Base-by-base conservation (phyloP, 2,113 vertebrate species). In the Microcebus tavaratra region DNA sequence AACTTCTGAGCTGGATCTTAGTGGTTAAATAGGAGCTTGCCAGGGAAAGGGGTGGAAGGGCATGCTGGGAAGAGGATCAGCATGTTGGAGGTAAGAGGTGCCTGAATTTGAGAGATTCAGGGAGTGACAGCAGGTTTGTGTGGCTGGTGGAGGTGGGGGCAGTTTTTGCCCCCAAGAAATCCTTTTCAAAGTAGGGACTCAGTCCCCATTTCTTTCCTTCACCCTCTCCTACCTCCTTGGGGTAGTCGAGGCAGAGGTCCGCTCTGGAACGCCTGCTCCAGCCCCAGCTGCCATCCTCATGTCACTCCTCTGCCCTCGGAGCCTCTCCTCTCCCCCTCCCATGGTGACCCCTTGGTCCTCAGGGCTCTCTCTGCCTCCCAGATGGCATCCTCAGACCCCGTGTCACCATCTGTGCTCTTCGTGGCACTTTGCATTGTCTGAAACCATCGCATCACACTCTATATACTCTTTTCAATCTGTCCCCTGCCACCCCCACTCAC, bases 61-160 rank as follows among this genome's bases (percentile, higher is more conserved):
- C 7, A 17, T 9, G 27, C 55, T n/a, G 63, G 42, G 53, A 3
- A 20, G 76, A 59, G 61, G 42, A 7, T 70, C 59, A 61, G 45
- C 67, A 34, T 18, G 61, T 55, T 4, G 8, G 55, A 48, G 81
- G 27, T 61, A 11, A 89, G 72, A 85, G 45, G 31, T n/a, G 17
- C 27, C 17, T 5, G 34, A 17, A 34, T 1, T 0, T 1, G 23
- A 65, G n/a, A 23, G 6, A 57, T 10, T 34, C 4, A 15, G 29
- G 36, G 18, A 57, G 39, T 11, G 59, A 42, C 10, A 21, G 78
- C 21, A 75, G 65, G 45, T 79, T 36, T 72, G 0, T 83, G 23
- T 27, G 29, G 25, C 59, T 12, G 10, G 59, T 63, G 25, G 84
- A 61, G 27, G 21, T 6, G 25, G 27, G 34, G 39, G 6, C 9